A percentile compares a stretch with the other conserved stretches of the same genome.
phyloP scores from a whole-genome alignment of 2,888 invertebrate genomes.

The Hydroisotoma schaefferi region DNA sequence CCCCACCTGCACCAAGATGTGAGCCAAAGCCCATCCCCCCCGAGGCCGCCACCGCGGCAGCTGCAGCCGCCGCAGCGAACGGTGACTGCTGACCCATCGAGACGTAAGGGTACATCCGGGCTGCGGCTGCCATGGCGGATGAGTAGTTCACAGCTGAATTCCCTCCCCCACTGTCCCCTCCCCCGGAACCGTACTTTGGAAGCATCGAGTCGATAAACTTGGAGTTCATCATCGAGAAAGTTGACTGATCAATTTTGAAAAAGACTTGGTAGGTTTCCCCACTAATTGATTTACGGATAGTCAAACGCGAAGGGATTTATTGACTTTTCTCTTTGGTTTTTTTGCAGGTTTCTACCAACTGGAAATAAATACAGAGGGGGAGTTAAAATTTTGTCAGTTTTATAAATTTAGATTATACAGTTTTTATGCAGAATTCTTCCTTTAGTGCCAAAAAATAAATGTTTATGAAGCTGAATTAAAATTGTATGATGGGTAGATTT shows the following conservation, averaged over 20 bases:
- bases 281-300: not conserved
- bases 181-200: constrained; percentile 77
- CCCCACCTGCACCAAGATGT: constrained; percentile 50
- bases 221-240: constrained; percentile 72
- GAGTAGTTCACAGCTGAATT: constrained; percentile 57
- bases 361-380: too few relatives aligned
- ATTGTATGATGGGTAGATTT: too few relatives aligned
- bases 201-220: constrained; percentile 98
- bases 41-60: constrained; percentile 58
- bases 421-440: too few relatives aligned
- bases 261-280: not conserved
- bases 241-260: not conserved
- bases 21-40: constrained; percentile 53
- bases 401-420: too few relatives aligned
- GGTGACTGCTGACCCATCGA: constrained; percentile 67
- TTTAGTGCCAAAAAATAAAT: too few relatives aligned
- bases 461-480: too few relatives aligned
- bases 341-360: too few relatives aligned
- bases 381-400: too few relatives aligned
- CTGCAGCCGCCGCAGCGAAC: constrained; percentile 61
- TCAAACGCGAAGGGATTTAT: not conserved
- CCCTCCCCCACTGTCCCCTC: constrained; percentile 62
- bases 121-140: constrained; percentile 56
- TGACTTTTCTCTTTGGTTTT: constrained; percentile 2
- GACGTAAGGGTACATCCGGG: constrained; percentile 91